Base-by-base conservation (phyloP, 2,888 invertebrate genomes). In the Leptopilina syphax region DNA sequence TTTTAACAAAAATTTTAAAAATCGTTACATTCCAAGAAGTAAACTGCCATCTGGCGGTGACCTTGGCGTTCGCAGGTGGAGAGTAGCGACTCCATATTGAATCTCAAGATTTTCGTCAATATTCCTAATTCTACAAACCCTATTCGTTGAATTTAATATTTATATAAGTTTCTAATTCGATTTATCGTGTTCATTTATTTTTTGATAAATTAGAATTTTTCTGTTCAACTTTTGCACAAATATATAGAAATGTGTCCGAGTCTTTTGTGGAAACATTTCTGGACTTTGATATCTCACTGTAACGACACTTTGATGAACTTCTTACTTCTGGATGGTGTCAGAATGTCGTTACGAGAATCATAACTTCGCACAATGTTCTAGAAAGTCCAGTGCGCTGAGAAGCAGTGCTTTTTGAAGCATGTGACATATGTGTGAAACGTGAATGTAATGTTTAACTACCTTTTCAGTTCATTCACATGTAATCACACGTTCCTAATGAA, bases 271-370 rank as follows among this genome's bases (percentile, higher is more conserved):
- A 60, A 18, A 73, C 41, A 54, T 73, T 57, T n/a, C 57, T 73
- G 41, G n/a, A 73, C n/a, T 73, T 73, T 81, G 80, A 83, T 83
- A 80, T 76, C 79, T 80, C 76, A 77, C 77, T 79, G 68, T 80
- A 79, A 83, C 80, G 81, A 83, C 78, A 77, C 70, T 83, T 83
- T 83, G 80, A 83, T 79, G 79, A 83, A 83, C 79, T 78, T 81
- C 79, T 77, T 81, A 60, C 77, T 78, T 67, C 77, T 50, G 54
- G 65, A 76, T 67, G 34, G 63, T 77, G 65, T 44, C 80, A 57
- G 54, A 47, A 78, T 73, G 73, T 65, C 76, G 78, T 79, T 83
- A 76, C 66, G 57, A 76, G 77, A 83, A 82, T 77, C 80, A 77
- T 83, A 83, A 81, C 73, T 73, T 5, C 4, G 50, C 50, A 77